A percentile compares a stretch with the other conserved stretches of the same genome.
Evolutionary conservation across 2,113 vertebrate species (phyloP).

Genomic region (Phalacrocorax aristotelis): DNA sequence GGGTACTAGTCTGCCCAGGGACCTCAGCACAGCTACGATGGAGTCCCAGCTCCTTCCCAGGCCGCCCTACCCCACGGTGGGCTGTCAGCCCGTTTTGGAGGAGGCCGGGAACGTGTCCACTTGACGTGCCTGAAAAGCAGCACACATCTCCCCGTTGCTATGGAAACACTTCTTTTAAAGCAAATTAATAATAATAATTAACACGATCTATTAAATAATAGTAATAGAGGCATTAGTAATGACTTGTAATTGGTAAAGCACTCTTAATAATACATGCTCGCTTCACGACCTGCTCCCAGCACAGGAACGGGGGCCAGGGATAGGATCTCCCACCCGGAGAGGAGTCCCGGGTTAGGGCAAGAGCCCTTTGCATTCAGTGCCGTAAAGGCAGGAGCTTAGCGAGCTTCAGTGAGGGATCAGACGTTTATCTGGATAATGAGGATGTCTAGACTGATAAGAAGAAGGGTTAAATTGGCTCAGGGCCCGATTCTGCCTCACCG

Average conservation of each 20-base stretch:
- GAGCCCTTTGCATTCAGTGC: not conserved
- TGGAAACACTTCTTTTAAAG: conserved; percentile 34
- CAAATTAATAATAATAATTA: conserved; percentile 48
- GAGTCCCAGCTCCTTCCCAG: not conserved
- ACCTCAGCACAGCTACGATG: not conserved
- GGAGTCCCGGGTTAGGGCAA: not conserved
- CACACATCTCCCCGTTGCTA: not conserved
- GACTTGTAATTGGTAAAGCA: conserved; percentile 16
- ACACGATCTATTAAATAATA: not conserved
- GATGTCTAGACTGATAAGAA: conserved; percentile 61
- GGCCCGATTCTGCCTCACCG: not conserved
- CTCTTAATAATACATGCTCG: accelerated
- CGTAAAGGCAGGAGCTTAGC: not conserved
- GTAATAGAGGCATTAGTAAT: not conserved
- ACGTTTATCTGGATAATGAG: conserved; percentile 65
- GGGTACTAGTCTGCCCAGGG: not conserved
- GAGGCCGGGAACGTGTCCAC: not conserved
- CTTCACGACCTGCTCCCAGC: accelerated
- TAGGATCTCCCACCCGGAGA: not conserved
- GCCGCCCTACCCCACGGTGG: not conserved
- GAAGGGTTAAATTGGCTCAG: conserved; percentile 56
- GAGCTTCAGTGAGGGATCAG: conserved; percentile 41
- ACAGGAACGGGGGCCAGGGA: accelerated
- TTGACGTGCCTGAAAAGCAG: not conserved
- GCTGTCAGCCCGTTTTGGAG: not conserved